phyloP scores from a whole-genome alignment of 2,113 vertebrate genomes.

The Zonotrichia leucophrys region DNA sequence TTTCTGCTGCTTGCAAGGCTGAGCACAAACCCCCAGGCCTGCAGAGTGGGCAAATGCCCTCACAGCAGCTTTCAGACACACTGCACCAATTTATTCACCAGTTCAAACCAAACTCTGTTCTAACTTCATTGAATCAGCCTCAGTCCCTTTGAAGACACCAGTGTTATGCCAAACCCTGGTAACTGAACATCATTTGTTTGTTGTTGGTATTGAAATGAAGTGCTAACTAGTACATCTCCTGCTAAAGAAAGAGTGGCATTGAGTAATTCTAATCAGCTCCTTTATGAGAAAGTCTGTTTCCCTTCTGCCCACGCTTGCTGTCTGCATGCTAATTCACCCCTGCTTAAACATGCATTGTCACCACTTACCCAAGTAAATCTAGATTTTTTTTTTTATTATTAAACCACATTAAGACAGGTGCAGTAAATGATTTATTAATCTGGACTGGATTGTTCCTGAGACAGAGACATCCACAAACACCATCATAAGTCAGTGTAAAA shows the following conservation, averaged over 20 bases:
- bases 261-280: constrained; percentile 41
- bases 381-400: background rate
- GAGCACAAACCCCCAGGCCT: background rate
- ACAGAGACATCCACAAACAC: background rate
- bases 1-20: background rate
- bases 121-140: constrained; percentile 1
- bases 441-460: background rate
- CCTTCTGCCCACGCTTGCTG: constrained; percentile 41
- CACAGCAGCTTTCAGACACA: background rate
- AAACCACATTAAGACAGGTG: background rate
- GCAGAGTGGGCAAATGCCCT: background rate
- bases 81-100: background rate
- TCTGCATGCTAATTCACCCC: constrained; percentile 61
- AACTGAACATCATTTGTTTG: constrained; percentile 42
- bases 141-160: constrained; percentile 4
- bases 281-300: constrained; percentile 57
- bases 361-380: background rate
- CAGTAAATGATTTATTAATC: background rate
- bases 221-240: constrained; percentile 50
- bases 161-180: background rate
- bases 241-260: constrained; percentile 10
- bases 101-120: background rate
- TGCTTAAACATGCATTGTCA: background rate
- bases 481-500: background rate
- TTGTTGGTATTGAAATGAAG: constrained; percentile 29